Evolutionary conservation across 2,113 vertebrate genomes (phyloP).

Genomic region (Recurvirostra avosetta): DNA sequence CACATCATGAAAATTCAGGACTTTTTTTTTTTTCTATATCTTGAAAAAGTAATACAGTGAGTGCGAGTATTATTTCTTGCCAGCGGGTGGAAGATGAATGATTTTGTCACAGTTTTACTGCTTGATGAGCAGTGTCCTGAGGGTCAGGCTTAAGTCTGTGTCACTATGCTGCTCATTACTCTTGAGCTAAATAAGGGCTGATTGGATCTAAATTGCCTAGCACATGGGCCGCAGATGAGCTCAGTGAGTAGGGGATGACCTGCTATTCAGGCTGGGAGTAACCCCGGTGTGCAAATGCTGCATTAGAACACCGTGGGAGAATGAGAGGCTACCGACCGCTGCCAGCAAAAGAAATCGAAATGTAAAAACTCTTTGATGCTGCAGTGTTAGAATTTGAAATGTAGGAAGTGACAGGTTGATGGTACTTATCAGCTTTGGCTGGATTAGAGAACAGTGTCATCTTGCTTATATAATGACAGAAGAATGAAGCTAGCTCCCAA

Average conservation of each 20-base stretch:
- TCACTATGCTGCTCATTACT: constrained; percentile 90
- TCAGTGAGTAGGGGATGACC: constrained; percentile 87
- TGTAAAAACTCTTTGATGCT: constrained; percentile 89
- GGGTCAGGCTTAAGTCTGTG: constrained; percentile 91
- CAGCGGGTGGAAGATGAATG: constrained; percentile 90
- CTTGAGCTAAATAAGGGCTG: constrained; percentile 91
- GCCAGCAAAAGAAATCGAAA: constrained; percentile 88
- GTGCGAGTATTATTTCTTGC: constrained; percentile 89
- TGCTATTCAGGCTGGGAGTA: constrained; percentile 88
- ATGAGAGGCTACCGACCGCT: constrained; percentile 82
- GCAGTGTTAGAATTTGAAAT: constrained; percentile 86
- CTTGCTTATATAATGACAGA: constrained; percentile 84
- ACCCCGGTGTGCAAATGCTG: constrained; percentile 86
- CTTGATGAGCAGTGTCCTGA: constrained; percentile 90
- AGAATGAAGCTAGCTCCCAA: constrained; percentile 79
- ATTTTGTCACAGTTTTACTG: constrained; percentile 91
- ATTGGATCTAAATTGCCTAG: constrained; percentile 91
- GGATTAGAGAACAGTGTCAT: constrained; percentile 88
- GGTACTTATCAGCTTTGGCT: constrained; percentile 87
- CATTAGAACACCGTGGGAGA: constrained; percentile 87
- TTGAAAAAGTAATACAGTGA: constrained; percentile 88
- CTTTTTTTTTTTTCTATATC: constrained; percentile 72
- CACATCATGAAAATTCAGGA: constrained; percentile 88
- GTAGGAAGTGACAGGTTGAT: constrained; percentile 89
- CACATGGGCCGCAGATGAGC: constrained; percentile 87